A percentile compares a stretch with the other conserved stretches of the same genome.
These are phyloP conservation scores for Fragum whitleyi DNA, from an alignment of 2,888 invertebrate genomes.

Conservation along the genomic window DNA sequence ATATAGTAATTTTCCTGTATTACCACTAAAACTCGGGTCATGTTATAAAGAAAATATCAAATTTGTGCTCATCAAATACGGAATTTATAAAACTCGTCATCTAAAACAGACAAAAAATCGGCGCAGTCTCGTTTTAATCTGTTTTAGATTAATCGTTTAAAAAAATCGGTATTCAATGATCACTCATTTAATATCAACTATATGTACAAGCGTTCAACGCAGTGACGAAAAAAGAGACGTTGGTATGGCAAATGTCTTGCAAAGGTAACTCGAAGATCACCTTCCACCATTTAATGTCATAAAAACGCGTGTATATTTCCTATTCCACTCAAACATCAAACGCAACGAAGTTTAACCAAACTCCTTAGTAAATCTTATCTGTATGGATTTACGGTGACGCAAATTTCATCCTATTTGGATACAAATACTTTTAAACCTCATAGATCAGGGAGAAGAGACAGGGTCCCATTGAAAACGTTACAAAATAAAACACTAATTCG, in stretches of 20 bases:
- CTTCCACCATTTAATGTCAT: conserved; percentile 14
- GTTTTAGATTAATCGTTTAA: too few species aligned
- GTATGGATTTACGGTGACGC: conserved; percentile 26
- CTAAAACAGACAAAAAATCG: too few species aligned
- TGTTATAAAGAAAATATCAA: too few species aligned
- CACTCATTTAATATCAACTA: too few species aligned
- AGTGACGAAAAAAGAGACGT: neutral
- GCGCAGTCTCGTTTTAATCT: too few species aligned
- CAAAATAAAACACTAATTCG: conserved; percentile 33
- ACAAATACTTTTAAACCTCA: conserved; percentile 25
- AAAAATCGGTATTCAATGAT: too few species aligned
- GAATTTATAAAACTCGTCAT: too few species aligned
- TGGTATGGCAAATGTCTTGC: neutral
- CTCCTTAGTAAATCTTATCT: conserved; percentile 29
- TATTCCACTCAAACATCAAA: conserved; percentile 28
- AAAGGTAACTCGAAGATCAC: conserved; percentile 11
- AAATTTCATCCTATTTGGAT: conserved; percentile 28
- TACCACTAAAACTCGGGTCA: too few species aligned
- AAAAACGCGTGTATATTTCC: conserved; percentile 31
- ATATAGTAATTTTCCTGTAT: too few species aligned
- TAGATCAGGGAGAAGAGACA: conserved; percentile 24
- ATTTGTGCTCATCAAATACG: too few species aligned
- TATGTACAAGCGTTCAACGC: too few species aligned
- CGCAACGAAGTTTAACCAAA: conserved; percentile 17
- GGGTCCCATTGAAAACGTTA: conserved; percentile 12